Evolutionary conservation across 2,113 vertebrate species (phyloP).

Genomic region (rabbit (Oryctolagus cuniculus)): mOryCun1.1 NC_091432.1:69939501-69940000

Average conservation of each 20-base stretch:
- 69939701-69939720: background rate
- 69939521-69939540: background rate
- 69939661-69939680: background rate
- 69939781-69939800: background rate
- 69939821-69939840: conserved; percentile 80
- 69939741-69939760: conserved; percentile 56
- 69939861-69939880: conserved; percentile 84
- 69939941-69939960: conserved; percentile 52
- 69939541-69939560: background rate
- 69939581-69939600: background rate
- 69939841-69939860: conserved; percentile 82
- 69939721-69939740: background rate
- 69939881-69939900: conserved; percentile 85
- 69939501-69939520: background rate
- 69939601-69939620: conserved; percentile 29
- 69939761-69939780: background rate
- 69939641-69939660: conserved; percentile 32
- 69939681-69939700: background rate
- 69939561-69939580: background rate
- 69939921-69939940: conserved; percentile 58
- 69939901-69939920: conserved; percentile 68
- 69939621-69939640: background rate
- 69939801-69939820: background rate
- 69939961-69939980: conserved; percentile 71
- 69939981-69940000: conserved; percentile 78